These are phyloP conservation scores for Meiosimyza decipiens DNA, from an alignment of 2,888 invertebrate species.

Conservation along the genomic window DNA sequence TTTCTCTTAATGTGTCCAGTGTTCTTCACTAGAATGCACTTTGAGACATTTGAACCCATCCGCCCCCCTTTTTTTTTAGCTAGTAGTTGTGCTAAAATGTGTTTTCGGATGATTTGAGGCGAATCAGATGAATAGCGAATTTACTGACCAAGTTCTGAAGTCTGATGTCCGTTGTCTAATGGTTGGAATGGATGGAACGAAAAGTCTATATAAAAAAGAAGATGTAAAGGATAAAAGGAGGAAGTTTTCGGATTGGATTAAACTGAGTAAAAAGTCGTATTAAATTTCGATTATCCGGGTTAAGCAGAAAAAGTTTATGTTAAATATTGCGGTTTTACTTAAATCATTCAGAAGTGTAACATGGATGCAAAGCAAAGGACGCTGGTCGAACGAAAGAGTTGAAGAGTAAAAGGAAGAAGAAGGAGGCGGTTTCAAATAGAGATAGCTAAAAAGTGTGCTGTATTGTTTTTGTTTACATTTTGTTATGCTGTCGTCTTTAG, in stretches of 20 bases:
- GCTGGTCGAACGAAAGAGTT: no score
- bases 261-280: conserved; percentile 4
- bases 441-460: background rate
- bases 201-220: background rate
- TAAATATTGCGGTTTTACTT: background rate
- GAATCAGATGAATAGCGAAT: conserved; percentile 1
- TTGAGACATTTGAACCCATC: background rate
- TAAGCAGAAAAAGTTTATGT: conserved; percentile 1
- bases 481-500: background rate
- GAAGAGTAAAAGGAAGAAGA: background rate
- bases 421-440: background rate
- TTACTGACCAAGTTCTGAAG: no score
- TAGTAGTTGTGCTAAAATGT: background rate
- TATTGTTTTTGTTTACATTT: background rate
- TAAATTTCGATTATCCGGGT: background rate
- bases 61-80: no score
- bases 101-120: conserved; percentile 2
- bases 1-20: background rate
- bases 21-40: background rate
- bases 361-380: no score
- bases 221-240: background rate
- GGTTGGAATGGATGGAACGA: background rate
- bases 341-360: no score
- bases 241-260: background rate
- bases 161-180: background rate